Base-by-base conservation (phyloP, 2,113 vertebrate genomes). In the Lepus timidus region DNA sequence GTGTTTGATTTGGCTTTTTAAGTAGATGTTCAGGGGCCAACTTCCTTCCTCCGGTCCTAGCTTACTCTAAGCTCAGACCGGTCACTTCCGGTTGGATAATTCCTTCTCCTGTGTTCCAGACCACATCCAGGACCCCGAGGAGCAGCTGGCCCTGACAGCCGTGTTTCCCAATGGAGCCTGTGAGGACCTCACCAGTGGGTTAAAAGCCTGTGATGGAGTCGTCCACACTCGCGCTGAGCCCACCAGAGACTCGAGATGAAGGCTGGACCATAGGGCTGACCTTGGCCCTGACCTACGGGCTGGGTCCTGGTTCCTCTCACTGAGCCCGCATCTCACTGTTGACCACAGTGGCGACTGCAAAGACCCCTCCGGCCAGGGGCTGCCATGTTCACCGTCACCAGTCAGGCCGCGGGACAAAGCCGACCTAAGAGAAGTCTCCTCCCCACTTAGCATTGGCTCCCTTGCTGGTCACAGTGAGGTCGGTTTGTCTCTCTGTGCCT, bases 131-230 rank as follows among this genome's bases (percentile, higher is more conserved):
- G 92, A 97, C 44, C 51, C 91, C 0, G 97, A 98, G 71, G 98
- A 98, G 80, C 98, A 96, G 71, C 73, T 98, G 88, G 97, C 98
- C 14, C 97, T 98, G 90, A 97, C 97, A 17, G 93, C 94, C 29
- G 31, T 98, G 4, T 78, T 95, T 36, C 96, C 95, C 71, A 98
- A 96, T 0, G 98, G 98, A 88, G 98, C 96, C 84, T 98, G 93
- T 0, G 97, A 98, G 81, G 98, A 97, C 64, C 81, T 73, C 17
- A 49, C 84, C 51, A 89, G 76, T 91, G 76, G 13, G 1, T 4
- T 1, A 0, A 91, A 74, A 80, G 91, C 96, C 70, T 97, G 39
- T 29, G 93, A 90, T 1, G 23, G 84, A 65, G 85, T 55, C 2
- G 0, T 27, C 49, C 52, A 33, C 31, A 3, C 20, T 3, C 29